Conservation (phyloP, 2,113 vertebrate species). For the Halcyon senegalensis region DNA sequence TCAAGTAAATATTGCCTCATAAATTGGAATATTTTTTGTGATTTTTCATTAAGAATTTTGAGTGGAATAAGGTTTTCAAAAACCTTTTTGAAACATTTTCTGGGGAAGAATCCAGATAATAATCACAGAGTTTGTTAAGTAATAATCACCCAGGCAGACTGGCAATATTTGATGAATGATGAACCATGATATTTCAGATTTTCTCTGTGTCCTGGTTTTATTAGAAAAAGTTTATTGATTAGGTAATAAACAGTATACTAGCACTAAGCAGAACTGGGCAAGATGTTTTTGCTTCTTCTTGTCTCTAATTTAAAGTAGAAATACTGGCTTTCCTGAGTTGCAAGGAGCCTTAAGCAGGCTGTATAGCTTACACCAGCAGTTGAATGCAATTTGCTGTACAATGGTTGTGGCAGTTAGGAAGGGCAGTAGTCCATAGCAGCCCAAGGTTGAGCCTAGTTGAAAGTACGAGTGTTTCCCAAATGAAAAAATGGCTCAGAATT, state of each 20-base stretch:
- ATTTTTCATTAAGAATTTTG: neutral
- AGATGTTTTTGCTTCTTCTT: neutral
- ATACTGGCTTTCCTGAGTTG: neutral
- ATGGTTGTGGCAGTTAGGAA: neutral
- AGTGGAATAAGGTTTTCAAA: neutral
- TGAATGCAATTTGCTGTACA: neutral
- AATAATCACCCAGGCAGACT: neutral
- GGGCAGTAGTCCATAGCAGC: neutral
- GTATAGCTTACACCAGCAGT: neutral
- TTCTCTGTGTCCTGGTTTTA: neutral
- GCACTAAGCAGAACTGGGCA: neutral
- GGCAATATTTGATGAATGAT: neutral
- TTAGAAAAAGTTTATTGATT: constrained; percentile 35
- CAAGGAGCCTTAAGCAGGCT: neutral
- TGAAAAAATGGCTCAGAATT: neutral
- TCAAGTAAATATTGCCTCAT: neutral
- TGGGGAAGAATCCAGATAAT: neutral
- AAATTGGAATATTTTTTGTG: neutral
- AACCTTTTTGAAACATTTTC: neutral
- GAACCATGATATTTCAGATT: neutral
- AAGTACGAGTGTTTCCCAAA: neutral
- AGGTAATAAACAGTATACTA: neutral
- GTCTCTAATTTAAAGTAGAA: neutral
- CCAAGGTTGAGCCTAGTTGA: neutral
- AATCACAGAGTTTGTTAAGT: neutral